phyloP scores from a whole-genome alignment of 2,113 vertebrate species.

The Lutjanus erythropterus region DNA sequence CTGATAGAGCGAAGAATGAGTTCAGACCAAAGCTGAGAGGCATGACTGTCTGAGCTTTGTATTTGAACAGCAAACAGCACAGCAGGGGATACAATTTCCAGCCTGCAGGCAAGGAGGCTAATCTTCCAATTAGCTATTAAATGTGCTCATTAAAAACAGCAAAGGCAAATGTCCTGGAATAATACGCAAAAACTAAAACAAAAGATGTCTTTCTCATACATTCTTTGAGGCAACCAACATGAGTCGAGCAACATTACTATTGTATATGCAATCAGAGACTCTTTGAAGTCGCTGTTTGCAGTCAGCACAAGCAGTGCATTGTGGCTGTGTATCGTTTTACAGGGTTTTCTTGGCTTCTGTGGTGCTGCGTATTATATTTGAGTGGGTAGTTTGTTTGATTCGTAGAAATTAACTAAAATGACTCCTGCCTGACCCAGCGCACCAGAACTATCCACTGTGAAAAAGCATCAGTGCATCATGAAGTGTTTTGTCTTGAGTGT shows the following conservation, averaged over 20 bases:
- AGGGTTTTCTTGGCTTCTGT: conserved; percentile 40
- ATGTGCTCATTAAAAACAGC: conserved; percentile 73
- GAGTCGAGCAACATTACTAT: conserved; percentile 16
- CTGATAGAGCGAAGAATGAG: conserved; percentile 55
- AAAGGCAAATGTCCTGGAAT: conserved; percentile 71
- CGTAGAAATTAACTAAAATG: conserved; percentile 44
- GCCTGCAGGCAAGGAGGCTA: conserved; percentile 68
- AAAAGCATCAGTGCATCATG: conserved; percentile 10
- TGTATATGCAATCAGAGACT: conserved; percentile 16
- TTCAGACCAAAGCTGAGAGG: conserved; percentile 66
- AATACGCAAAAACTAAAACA: conserved; percentile 54
- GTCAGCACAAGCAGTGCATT: background rate
- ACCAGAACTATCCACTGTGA: conserved; percentile 7
- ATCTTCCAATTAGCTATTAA: conserved; percentile 78
- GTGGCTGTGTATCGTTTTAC: conserved; percentile 34
- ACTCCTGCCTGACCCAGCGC: conserved; percentile 12
- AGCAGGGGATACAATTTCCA: conserved; percentile 65
- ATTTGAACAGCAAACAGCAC: conserved; percentile 70
- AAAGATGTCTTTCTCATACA: conserved; percentile 51
- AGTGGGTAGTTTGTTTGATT: conserved; percentile 58
- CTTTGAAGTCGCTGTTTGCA: conserved; percentile 49
- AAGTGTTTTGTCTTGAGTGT: conserved; percentile 23
- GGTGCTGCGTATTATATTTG: conserved; percentile 37
- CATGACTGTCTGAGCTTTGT: conserved; percentile 72
- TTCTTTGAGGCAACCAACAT: conserved; percentile 46